Percentiles rank a stretch among this genome's conserved stretches.
Conservation (phyloP, 2,888 invertebrate genomes). For the Apotomis turbidana region DNA sequence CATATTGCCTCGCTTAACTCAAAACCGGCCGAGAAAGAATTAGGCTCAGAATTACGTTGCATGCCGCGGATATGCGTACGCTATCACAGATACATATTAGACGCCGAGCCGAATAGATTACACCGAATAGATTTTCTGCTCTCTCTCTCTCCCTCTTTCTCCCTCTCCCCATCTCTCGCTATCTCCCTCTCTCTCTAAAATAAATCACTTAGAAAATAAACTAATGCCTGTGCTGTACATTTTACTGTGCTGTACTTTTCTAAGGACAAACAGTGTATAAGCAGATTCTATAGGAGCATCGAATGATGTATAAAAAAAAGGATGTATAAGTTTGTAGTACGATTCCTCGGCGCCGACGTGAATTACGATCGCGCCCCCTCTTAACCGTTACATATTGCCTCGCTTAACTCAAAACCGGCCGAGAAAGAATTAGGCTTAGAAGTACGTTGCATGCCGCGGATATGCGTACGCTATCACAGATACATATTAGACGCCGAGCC, state of each 20-base stretch:
- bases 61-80: slow-evolving; percentile 51
- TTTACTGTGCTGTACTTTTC: no score
- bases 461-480: slow-evolving; percentile 52
- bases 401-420: slow-evolving; percentile 71
- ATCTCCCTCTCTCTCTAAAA: no score
- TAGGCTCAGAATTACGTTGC: slow-evolving; percentile 60
- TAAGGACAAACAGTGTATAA: no score
- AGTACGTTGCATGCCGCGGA: slow-evolving; percentile 55
- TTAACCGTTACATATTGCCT: slow-evolving; percentile 73
- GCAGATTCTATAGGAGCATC: no score
- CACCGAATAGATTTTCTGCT: slow-evolving; percentile 6
- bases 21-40: slow-evolving; percentile 67
- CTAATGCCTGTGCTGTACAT: no score
- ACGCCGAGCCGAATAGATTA: slow-evolving; percentile 54
- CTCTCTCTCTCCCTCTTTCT: no score
- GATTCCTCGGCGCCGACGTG: slow-evolving; percentile 62
- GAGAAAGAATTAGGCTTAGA: slow-evolving; percentile 65
- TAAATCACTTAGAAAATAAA: no score
- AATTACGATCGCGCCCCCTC: slow-evolving; percentile 70
- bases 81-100: slow-evolving; percentile 58
- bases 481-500: slow-evolving; percentile 54
- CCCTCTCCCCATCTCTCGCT: no score
- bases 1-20: slow-evolving; percentile 74
- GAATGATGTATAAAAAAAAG: slow-evolving; percentile 36
- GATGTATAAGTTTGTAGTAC: slow-evolving; percentile 61